Base-by-base conservation (phyloP, 1,140 invertebrate genomes). In the Hypsibius dujardini region DNA sequence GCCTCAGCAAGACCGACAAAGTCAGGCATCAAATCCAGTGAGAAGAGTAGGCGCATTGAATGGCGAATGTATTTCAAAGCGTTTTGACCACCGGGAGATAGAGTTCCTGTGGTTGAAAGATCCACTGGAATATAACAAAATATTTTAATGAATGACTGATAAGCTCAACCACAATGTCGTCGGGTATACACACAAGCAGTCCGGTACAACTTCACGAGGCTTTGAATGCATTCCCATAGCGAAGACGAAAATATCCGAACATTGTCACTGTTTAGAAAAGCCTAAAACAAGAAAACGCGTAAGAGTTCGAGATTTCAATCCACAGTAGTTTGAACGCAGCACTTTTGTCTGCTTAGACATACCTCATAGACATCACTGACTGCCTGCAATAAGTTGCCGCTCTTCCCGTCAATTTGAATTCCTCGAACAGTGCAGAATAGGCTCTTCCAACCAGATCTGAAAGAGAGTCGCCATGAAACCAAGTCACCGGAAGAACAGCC, bases 351-450 rank as follows among this genome's bases (percentile, higher is more conserved):
- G n/a, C n/a, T n/a, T 42, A 42, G 7, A 67, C 62, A 67, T 14
- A 67, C 62, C 62, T 67, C 62, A 42, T 67, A 67, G 3, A 67
- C 62, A 42, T 67, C 62, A 42, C 62, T 67, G 12, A 67, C 62
- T 3, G 62, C 62, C 45, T 67, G 62, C 62, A 67, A 42, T 42
- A 67, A 42, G 45, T 42, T 67, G 62, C 62, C 62, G 62, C 62
- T 67, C 45, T 67, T 67, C 3, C 12, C 7, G 7, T 67, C 62
- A 14, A 67, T 67, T 42, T 67, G 62, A 42, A 67, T 67, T 14
- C 62, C 62, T 7, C 62, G 62, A 14, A 67, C 3, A 3, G 62
- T 67, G 62, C 62, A 67, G 42, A 67, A 67, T 67, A 67, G 45
- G 42, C 62, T 67, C 42, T 67, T 67, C 62, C 62, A 67, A 42